Percentiles rank a stretch among this genome's conserved stretches.
phyloP scores from a whole-genome alignment of 2,888 invertebrate species.

The Xestia rhomboidea region DNA sequence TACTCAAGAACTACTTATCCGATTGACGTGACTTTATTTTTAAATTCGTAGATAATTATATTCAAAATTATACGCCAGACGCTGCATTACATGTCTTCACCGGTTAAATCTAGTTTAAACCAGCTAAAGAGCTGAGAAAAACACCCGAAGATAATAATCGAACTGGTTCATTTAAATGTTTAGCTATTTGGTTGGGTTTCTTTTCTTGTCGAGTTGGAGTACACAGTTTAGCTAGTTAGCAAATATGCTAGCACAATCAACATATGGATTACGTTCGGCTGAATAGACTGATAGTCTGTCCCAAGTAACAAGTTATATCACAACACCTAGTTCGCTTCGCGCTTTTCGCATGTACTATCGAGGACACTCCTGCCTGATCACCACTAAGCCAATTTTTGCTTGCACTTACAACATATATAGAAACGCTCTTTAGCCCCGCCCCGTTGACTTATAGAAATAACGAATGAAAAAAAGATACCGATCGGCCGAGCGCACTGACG shows the following conservation, averaged over 20 bases:
- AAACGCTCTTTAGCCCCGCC: no score
- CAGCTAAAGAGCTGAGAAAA: conserved; percentile 1
- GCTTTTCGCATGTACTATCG: no score
- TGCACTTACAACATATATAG: no score
- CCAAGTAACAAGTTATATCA: no score
- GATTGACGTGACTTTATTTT: conserved; percentile 31
- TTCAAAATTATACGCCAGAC: neutral
- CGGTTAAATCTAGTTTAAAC: conserved; percentile 24
- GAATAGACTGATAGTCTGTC: no score
- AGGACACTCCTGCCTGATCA: no score
- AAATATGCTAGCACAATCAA: neutral
- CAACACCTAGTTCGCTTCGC: no score
- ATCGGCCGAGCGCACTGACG: no score
- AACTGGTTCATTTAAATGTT: neutral
- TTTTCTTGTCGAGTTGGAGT: neutral
- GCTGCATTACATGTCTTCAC: conserved; percentile 3
- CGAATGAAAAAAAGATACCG: no score
- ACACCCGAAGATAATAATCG: neutral
- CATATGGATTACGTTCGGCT: no score
- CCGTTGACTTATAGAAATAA: no score
- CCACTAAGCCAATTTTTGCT: no score
- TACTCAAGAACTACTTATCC: conserved; percentile 21
- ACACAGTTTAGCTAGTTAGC: neutral
- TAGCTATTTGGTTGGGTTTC: neutral
- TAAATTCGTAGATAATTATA: conserved; percentile 22